Evolutionary conservation across 2,797 vertebrate genomes (phyloP), one percentile per base, ranked within the genome.

Genomic region (Acipenser ruthenus): DNA sequence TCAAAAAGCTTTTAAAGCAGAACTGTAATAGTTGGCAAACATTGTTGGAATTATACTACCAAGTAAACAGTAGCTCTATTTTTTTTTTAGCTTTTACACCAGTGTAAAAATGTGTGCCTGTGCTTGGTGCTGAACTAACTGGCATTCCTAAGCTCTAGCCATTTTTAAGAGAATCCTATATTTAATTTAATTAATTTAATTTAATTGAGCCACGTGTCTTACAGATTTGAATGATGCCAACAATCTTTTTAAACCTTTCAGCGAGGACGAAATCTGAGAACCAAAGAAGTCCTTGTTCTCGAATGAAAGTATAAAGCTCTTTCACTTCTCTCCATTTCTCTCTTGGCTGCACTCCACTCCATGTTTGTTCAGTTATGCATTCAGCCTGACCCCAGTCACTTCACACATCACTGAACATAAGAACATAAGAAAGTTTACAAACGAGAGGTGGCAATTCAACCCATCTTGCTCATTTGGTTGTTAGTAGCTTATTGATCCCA

Each of bases 241-340:
- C 11, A 11, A 13, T 63, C 62, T 63, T 55, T 68, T 50, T 10
- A 55, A 70, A 66, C 63, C 12, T 62, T 61, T 47, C 47, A 11
- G 11, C 23, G 23, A 60, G 50, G 52, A 9, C 12, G 37, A 64
- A 63, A 63, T 37, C 49, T 62, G 56, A 13, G 1, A 63, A 61
- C 62, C 6, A 62, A 62, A 67, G 51, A 56, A 70, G 68, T 61
- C 15, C 55, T 65, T 72, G 63, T 65, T 65, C 71, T 67, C 47
- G 7, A 63, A 10, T 69, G 67, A 48, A 13, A 52, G 63, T 59
- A 47, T 64, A n/a, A 62, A 59, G 51, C 60, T 52, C 49, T 56
- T 18, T 49, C 64, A 12, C 64, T 4, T 52, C 49, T 56, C 52
- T 49, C 64, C 23, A 52, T 4, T 4, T 58, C 53, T 65, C 12